Base-by-base conservation (phyloP, 2,888 invertebrate genomes). In the Microctonus aethiopoides region DNA sequence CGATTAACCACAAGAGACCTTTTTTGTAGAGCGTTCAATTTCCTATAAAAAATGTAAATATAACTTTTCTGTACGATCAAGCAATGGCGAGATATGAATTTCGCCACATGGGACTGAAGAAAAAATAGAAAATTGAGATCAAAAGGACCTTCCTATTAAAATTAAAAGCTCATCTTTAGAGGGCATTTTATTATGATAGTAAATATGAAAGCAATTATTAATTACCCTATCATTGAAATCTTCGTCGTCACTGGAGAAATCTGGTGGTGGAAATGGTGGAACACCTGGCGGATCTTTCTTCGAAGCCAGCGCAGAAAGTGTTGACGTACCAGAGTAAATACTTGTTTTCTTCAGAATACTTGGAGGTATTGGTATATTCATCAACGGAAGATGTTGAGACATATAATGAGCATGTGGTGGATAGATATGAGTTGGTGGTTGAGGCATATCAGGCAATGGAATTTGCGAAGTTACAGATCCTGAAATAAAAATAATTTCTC, bases 181-280 rank as follows among this genome's bases (percentile, higher is more conserved):
- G n/a, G n/a, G n/a, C n/a, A n/a, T n/a, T n/a, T n/a, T n/a, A n/a
- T n/a, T n/a, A n/a, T n/a, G n/a, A n/a, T n/a, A n/a, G n/a, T n/a
- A n/a, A n/a, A n/a, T n/a, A n/a, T n/a, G n/a, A n/a, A n/a, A n/a
- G n/a, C n/a, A n/a, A n/a, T n/a, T n/a, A n/a, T n/a, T n/a, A n/a
- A n/a, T n/a, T 71, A 83, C 83, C 77, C 81, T 83, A 1, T 84
- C 84, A 41, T 71, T 57, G 2, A 76, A 71, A 52, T 85, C 89
- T 65, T 92, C 89, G 20, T 91, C 90, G 78, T 92, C 91, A 74
- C 91, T 91, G 64, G 89, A 88, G 36, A 94, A 88, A 83, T 94
- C 91, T 0, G 94, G 93, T 0, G 96, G 95, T 1, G 94, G 93
- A 0, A 94, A 95, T 0, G 95, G 94, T 0, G 97, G 97, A 7